A percentile compares a stretch with the other conserved stretches of the same genome.
These are phyloP conservation scores for Platyrinchus mystaceus DNA, from an alignment of 2,797 vertebrate species.

Conservation along the genomic window DNA sequence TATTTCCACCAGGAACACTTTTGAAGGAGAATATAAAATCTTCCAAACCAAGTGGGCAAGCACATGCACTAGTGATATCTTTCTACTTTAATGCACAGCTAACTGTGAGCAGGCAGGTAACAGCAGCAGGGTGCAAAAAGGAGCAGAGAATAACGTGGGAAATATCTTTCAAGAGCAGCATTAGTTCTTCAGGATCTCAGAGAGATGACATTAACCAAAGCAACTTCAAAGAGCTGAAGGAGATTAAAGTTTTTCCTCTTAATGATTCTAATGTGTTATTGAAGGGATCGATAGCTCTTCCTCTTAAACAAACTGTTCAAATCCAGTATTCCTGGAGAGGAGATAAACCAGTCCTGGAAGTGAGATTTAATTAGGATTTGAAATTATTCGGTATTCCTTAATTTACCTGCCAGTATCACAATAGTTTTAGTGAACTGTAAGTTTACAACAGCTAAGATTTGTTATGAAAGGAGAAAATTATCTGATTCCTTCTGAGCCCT, in stretches of 20 bases:
- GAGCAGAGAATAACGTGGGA: neutral
- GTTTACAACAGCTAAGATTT: neutral
- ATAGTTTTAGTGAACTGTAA: neutral
- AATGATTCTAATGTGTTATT: constrained; percentile 33
- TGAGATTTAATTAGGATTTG: constrained; percentile 27
- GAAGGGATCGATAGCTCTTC: constrained; percentile 42
- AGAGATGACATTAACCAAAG: constrained; percentile 4
- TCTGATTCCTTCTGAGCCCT: neutral
- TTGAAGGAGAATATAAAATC: neutral
- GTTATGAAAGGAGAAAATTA: neutral
- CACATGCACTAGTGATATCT: neutral
- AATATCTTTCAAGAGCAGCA: neutral
- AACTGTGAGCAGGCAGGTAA: neutral
- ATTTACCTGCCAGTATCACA: neutral
- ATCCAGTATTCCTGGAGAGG: constrained; percentile 32
- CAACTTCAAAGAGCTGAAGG: constrained; percentile 32
- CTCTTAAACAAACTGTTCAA: constrained; percentile 10
- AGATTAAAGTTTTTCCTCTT: constrained; percentile 28
- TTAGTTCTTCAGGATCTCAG: neutral
- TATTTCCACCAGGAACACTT: neutral
- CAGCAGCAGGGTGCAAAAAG: neutral
- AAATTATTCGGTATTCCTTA: neutral
- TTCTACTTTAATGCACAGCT: neutral
- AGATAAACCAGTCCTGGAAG: constrained; percentile 15
- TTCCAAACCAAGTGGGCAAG: neutral